These are phyloP conservation scores for Nyctalus aviator DNA, from an alignment of 2,797 vertebrate species.

Conservation along the genomic window DNA sequence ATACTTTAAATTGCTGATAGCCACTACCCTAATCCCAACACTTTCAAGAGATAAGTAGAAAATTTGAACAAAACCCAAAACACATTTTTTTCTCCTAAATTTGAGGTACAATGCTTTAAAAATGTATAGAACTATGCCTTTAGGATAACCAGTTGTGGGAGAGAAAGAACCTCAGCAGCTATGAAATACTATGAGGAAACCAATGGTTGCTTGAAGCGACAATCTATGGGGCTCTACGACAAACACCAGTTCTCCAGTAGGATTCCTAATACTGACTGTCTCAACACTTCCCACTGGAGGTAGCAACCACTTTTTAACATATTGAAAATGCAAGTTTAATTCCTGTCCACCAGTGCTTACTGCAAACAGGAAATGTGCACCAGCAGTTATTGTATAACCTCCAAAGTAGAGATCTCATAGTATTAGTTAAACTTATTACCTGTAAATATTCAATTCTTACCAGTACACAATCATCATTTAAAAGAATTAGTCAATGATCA, in stretches of 20 bases:
- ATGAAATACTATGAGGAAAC: background rate
- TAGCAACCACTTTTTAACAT: background rate
- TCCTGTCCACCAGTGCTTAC: background rate
- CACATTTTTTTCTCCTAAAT: background rate
- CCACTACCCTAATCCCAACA: background rate
- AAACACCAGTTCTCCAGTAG: background rate
- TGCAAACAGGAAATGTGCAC: background rate
- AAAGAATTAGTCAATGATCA: conserved; percentile 48
- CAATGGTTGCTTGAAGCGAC: background rate
- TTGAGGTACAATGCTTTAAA: background rate
- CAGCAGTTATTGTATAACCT: background rate
- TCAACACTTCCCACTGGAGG: background rate
- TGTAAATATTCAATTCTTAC: conserved; percentile 10
- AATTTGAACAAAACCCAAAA: background rate
- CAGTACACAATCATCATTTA: conserved; percentile 42
- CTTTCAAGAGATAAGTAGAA: background rate
- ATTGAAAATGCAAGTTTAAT: conserved; percentile 1
- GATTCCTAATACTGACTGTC: background rate
- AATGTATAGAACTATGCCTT: background rate
- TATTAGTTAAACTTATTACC: conserved; percentile 40
- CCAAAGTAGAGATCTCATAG: background rate
- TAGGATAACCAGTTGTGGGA: background rate
- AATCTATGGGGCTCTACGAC: background rate
- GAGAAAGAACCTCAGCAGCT: background rate
- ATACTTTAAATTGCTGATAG: background rate